phyloP scores from a whole-genome alignment of 2,113 vertebrate genomes.

The Chaenocephalus aceratus region DNA sequence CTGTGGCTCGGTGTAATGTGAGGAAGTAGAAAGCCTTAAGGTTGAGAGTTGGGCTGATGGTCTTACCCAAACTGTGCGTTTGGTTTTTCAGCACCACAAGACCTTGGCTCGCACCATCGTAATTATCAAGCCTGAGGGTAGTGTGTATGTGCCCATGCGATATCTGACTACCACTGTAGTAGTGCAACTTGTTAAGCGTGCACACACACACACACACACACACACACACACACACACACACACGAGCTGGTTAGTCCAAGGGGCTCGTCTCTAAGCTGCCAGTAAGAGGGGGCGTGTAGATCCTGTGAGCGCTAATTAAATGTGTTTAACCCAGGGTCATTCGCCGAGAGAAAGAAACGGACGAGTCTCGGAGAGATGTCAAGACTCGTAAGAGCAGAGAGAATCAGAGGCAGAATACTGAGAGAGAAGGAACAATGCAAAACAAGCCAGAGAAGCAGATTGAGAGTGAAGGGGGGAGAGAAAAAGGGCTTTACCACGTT shows the following conservation, averaged over 20 bases:
- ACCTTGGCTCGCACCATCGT: conserved; percentile 34
- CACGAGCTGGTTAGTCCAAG: conserved; percentile 44
- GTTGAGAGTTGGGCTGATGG: background rate
- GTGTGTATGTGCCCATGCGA: conserved; percentile 14
- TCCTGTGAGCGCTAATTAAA: conserved; percentile 79
- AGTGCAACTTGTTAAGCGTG: conserved; percentile 19
- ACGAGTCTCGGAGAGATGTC: conserved; percentile 30
- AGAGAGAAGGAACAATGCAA: conserved; percentile 36
- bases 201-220: conserved; percentile 7
- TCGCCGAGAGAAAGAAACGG: conserved; percentile 30
- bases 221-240: conserved; percentile 15
- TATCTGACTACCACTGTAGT: conserved; percentile 26
- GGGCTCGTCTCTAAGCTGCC: conserved; percentile 56
- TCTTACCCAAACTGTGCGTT: background rate
- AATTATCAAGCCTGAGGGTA: conserved; percentile 51
- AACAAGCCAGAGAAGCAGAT: conserved; percentile 51
- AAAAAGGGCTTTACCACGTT: conserved; percentile 56
- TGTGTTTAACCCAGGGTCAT: conserved; percentile 79
- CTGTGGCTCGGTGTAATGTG: conserved; percentile 27
- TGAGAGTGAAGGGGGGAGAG: conserved; percentile 35
- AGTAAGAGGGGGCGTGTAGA: conserved; percentile 56
- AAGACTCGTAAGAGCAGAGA: conserved; percentile 15
- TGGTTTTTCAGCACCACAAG: conserved; percentile 28
- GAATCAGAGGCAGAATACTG: conserved; percentile 13
- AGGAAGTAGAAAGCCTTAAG: conserved; percentile 33